Evolutionary conservation across 1,140 invertebrate genomes (phyloP), one percentile per base, ranked within the genome.

Genomic region (Saccostrea glomerata): DNA sequence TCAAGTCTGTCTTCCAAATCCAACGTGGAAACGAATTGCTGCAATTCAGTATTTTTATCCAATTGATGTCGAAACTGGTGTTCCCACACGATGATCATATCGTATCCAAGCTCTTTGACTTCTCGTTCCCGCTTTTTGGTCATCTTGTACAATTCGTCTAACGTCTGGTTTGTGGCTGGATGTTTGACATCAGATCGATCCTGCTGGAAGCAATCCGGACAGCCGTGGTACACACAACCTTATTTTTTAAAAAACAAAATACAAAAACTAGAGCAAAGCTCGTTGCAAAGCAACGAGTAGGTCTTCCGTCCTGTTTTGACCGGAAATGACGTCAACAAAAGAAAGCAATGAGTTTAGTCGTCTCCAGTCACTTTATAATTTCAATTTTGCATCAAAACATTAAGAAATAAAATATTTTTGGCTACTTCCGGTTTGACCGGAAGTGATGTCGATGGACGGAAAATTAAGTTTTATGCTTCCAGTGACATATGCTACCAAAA

Each of bases 141-240:
- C 12, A 89, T 47, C 15, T 55, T 47, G 82, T 73, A 89, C n/a
- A 89, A 25, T 87, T 89, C 88, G 63, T 84, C 63, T 23, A 89
- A 55, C n/a, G 88, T 70, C 56, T 89, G 88, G 20, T 83, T 87
- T 23, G 82, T 89, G 25, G 17, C 15, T 23, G 82, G 85, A 30
- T 73, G 23, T n/a, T 66, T 85, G 30, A 86, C 85, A 23, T 47
- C 25, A 55, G 3, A 73, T 84, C 88, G 77, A 23, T 89, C 66
- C 54, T 87, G 47, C 25, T 85, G 85, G 82, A 84, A 89, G 17
- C 88, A 89, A n/a, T 23, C 36, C 25, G 88, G 58, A 84, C 88
- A 89, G n/a, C 88, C 88, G 54, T 89, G 88, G 70, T 85, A 85
- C 84, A 85, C 84, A 85, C 84, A 85, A 63, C 84, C 84, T 85